phyloP scores from a whole-genome alignment of 2,888 invertebrate species.

The Drosophila seclusa region DNA sequence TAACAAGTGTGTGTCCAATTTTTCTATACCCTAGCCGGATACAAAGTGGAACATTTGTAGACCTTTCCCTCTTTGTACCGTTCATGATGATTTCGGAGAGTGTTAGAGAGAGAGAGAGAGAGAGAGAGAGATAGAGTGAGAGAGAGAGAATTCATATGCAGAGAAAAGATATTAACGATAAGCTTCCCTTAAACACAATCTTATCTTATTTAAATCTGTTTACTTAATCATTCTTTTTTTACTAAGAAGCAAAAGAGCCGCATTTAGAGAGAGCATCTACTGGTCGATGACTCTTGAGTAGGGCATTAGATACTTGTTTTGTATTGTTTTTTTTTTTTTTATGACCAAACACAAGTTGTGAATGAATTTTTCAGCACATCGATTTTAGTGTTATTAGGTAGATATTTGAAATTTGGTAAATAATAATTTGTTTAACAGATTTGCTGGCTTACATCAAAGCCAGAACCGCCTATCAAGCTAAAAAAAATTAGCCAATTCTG shows the following conservation, averaged over 20 bases:
- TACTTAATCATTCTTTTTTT: not conserved
- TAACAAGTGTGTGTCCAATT: slow-evolving; percentile 72
- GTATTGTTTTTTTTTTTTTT: slow-evolving; percentile 25
- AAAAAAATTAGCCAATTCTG: slow-evolving; percentile 49
- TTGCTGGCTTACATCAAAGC: slow-evolving; percentile 75
- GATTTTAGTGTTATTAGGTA: slow-evolving; percentile 65
- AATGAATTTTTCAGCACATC: slow-evolving; percentile 72
- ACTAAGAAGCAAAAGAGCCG: too few species aligned
- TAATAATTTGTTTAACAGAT: slow-evolving; percentile 76
- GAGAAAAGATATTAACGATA: too few species aligned
- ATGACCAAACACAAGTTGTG: slow-evolving; percentile 62
- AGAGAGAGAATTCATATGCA: not conserved
- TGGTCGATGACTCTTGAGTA: not conserved
- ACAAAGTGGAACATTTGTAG: not conserved
- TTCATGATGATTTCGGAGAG: not conserved
- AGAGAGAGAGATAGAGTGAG: not conserved
- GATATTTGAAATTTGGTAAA: slow-evolving; percentile 59
- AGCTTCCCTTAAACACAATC: not conserved
- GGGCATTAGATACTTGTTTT: slow-evolving; percentile 11
- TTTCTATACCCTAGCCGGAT: slow-evolving; percentile 39
- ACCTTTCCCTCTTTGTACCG: not conserved
- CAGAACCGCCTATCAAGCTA: slow-evolving; percentile 64
- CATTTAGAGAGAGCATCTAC: slow-evolving; percentile 17
- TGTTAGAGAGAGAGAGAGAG: not conserved
- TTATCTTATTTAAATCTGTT: not conserved